phyloP scores from a whole-genome alignment of 2,888 invertebrate genomes.

The Drosophila nigritarsus region DNA sequence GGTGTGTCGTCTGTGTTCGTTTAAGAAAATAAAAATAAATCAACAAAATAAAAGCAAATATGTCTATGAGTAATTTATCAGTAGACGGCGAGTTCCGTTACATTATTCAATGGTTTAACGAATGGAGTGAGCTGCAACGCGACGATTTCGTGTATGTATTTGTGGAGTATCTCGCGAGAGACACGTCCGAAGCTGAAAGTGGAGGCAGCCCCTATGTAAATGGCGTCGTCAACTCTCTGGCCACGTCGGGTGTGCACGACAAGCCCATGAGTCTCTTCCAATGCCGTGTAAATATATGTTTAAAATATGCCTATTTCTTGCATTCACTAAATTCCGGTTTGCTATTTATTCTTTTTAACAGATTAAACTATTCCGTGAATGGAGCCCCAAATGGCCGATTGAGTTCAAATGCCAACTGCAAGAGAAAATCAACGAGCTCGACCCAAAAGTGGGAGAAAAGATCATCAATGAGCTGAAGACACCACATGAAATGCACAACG shows the following conservation, averaged over 20 bases:
- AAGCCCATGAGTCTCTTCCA: slow-evolving; percentile 93
- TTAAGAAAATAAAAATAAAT: slow-evolving; percentile 22
- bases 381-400: slow-evolving; percentile 92
- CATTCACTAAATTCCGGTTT: slow-evolving; percentile 11
- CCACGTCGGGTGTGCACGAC: slow-evolving; percentile 89
- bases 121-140: slow-evolving; percentile 95
- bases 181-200: slow-evolving; percentile 62
- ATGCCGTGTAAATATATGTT: slow-evolving; percentile 88
- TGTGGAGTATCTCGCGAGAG: slow-evolving; percentile 87
- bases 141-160: slow-evolving; percentile 93
- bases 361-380: slow-evolving; percentile 93
- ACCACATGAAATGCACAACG: slow-evolving; percentile 67
- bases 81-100: slow-evolving; percentile 92
- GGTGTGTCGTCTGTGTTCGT: slow-evolving; percentile 38
- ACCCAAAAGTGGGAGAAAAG: slow-evolving; percentile 90
- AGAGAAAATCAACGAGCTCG: slow-evolving; percentile 89
- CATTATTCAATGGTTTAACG: slow-evolving; percentile 93
- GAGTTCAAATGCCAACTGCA: slow-evolving; percentile 90
- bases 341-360: slow-evolving; percentile 76
- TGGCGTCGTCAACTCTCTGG: slow-evolving; percentile 89
- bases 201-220: slow-evolving; percentile 88
- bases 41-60: slow-evolving; percentile 64
- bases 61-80: slow-evolving; percentile 87
- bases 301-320: not conserved
- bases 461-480: slow-evolving; percentile 86